Base-by-base conservation (phyloP, 2,888 invertebrate genomes). In the Germaria angustata region DNA sequence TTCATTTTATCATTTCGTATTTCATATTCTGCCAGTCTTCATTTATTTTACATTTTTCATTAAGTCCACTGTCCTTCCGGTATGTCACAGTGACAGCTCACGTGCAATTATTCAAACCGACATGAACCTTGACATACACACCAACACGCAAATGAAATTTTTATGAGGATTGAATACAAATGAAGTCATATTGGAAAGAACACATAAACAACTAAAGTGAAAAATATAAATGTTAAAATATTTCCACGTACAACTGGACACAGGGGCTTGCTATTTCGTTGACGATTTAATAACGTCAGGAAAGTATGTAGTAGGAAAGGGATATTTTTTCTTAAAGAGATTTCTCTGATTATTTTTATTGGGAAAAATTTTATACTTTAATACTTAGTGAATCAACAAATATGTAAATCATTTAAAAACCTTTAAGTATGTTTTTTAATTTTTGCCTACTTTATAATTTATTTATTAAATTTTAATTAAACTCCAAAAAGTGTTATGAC, bases 71-170 rank as follows among this genome's bases (percentile, higher is more conserved):
- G 66, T 72, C 61, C 59, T 53, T 66, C 39, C 36, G 36, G 65
- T 39, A 36, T 28, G 44, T 71, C 20, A 59, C 53, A 68, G 36
- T 81, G 77, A 81, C 81, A 72, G 72, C 66, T 81, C 81, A 81
- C 77, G 81, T 81, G 49, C 61, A 24, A 66, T 68, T 72, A 49
- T 72, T 68, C 77, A 72, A 66, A 68, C 66, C 34, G 39, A 17
- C 34, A 63, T 17, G 28, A 72, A 61, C 5, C 51, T 20, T 53
- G 34, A 39, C 20, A 28, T 34, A 7, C 34, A 9, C 8, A 13
- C n/a, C 22, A 34, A n/a, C 13, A 46, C 11, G 28, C 59, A 49
- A 39, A 11, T 49, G 15, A 32, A 32, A 41, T 34, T 22, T 41
- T 4, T 55, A 55, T n/a, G 13, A 1, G 24, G 8, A 55, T 55